phyloP scores from a whole-genome alignment of 2,888 invertebrate species.

The Tribolium freemani region DNA sequence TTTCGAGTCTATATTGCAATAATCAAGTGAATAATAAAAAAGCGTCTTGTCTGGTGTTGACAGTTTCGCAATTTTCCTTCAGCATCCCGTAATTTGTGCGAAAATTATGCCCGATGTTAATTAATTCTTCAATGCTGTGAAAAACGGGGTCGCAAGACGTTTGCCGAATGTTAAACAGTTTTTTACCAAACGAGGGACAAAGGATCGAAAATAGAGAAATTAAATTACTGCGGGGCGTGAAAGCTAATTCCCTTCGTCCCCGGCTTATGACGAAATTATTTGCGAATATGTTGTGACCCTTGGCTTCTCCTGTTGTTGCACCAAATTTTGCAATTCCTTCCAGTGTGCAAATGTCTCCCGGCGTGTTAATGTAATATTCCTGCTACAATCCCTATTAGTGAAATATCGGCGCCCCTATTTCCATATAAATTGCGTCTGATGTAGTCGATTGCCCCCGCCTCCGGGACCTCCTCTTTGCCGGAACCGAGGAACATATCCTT shows the following conservation, averaged over 20 bases:
- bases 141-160: conserved; percentile 39
- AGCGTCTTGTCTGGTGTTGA: conserved; percentile 32
- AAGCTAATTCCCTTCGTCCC: neutral
- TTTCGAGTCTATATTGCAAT: neutral
- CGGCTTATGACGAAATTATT: conserved; percentile 20
- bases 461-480: neutral
- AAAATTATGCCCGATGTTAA: conserved; percentile 49
- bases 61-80: conserved; percentile 48
- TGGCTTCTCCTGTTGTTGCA: too few relatives aligned
- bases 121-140: conserved; percentile 49
- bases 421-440: conserved; percentile 41
- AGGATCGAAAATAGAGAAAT: neutral
- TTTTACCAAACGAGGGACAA: neutral
- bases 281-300: neutral
- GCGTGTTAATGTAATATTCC: conserved; percentile 16
- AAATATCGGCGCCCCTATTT: conserved; percentile 28
- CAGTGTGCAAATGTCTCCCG: conserved; percentile 2
- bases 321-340: too few relatives aligned
- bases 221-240: neutral
- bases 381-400: conserved; percentile 24
- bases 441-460: conserved; percentile 6
- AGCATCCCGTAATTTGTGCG: conserved; percentile 50
- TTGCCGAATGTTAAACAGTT: neutral
- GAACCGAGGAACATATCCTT: neutral
- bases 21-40: conserved; percentile 5